A percentile compares a stretch with the other conserved stretches of the same genome.
Conservation (phyloP, 37 sponge, comb jelly and placozoan genomes). For the Geodia barretti region DNA sequence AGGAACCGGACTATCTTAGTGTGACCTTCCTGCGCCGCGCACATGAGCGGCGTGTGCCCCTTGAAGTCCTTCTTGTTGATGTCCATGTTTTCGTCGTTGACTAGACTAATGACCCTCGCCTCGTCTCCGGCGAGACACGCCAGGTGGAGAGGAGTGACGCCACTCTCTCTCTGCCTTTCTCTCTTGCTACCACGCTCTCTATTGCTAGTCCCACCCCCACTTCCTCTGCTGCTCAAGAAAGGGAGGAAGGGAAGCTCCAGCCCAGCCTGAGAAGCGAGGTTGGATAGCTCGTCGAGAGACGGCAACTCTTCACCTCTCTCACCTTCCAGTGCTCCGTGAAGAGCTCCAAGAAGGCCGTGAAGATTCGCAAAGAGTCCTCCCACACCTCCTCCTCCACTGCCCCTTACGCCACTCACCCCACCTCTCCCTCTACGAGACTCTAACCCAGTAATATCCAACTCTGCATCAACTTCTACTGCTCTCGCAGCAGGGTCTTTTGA, state of each 20-base stretch:
- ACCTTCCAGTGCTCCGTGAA: not conserved
- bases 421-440: not conserved
- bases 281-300: not conserved
- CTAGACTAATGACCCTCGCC: not conserved
- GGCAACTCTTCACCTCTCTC: not conserved
- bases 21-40: conserved; percentile 26
- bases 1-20: conserved; percentile 42
- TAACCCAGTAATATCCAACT: not conserved
- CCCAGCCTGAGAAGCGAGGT: not conserved
- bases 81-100: conserved; percentile 3
- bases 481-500: not conserved
- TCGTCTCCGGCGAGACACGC: not conserved
- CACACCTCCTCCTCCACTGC: not conserved
- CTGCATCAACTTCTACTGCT: not conserved
- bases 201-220: too few species aligned
- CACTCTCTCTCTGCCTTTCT: not conserved
- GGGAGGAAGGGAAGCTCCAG: not conserved
- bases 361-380: not conserved
- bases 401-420: not conserved
- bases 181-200: too few species aligned
- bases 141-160: not conserved
- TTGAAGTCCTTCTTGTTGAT: not conserved
- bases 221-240: not conserved
- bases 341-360: not conserved
- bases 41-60: conserved; percentile 27